Evolutionary conservation across 2,113 vertebrate species (phyloP), one percentile per base, ranked within the genome.

Genomic region (Cavia porcellus): DNA sequence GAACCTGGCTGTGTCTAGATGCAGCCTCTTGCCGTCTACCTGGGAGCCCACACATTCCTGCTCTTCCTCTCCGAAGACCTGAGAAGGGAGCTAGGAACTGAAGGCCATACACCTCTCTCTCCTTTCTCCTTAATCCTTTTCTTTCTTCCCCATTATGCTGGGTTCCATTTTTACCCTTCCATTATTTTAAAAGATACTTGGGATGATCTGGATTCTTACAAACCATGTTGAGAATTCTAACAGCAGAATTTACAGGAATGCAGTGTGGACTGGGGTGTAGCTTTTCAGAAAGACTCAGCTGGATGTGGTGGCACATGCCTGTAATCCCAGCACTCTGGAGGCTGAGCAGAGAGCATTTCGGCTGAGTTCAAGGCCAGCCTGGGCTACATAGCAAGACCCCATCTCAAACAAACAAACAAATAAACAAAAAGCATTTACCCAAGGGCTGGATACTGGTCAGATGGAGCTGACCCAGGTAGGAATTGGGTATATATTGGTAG

Each of bases 1-100:
- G 50, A 35, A 5, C 72, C 75, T 17, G 7, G 89, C 86, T 95
- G 75, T 95, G 89, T 85, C 89, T 68, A 45, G 62, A 80, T 28
- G 87, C 55, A 68, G 94, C 90, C 61, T 80, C 80, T 22, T 2
- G 0, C 47, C 55, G 62, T 86, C 93, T 61, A 84, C 92, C 88
- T 38, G 50, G 66, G 17, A 45, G 45, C 90, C 61, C 0, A 25
- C 55, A 15, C 6, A 2, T 70, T 45, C 64, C 70, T 8, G 77
- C 22, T 86, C 86, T 66, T 77, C 55, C 52, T 80, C 91, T 79
- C 57, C 0, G 1, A 81, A 11, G 50, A 62, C 12, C 66, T 45
- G 28, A 62, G 50, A 64, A 72, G 38, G n/a, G 84, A 82, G 61
- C 28, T 5, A 42, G 75, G 35, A 15, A 42, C 92, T 38, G 3